Evolutionary conservation across 2,797 vertebrate genomes (phyloP).

Genomic region (Lacerta agilis): DNA sequence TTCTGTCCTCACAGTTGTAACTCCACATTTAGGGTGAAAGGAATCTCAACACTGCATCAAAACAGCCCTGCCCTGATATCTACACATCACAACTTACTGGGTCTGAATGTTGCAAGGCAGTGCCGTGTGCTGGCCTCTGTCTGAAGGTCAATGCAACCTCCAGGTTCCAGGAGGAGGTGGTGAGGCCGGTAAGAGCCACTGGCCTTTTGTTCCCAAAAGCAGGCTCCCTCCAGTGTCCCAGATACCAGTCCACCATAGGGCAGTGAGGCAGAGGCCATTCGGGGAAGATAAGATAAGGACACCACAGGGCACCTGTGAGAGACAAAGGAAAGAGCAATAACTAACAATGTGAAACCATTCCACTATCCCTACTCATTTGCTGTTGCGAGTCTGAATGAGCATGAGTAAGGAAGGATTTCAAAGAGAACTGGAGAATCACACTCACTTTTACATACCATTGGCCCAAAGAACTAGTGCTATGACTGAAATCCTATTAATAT

Average conservation of each 20-base stretch:
- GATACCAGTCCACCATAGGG: conserved; percentile 90
- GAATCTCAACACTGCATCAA: too few relatives aligned
- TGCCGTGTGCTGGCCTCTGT: conserved; percentile 90
- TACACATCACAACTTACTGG: conserved; percentile 78
- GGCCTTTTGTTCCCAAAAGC: conserved; percentile 91
- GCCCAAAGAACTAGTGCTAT: neutral
- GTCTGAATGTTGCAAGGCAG: conserved; percentile 93
- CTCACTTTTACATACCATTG: neutral
- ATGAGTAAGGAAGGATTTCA: neutral
- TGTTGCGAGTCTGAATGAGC: neutral
- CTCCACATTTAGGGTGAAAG: neutral
- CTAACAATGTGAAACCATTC: conserved; percentile 2
- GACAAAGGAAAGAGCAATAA: neutral
- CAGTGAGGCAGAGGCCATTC: conserved; percentile 84
- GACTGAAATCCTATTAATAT: neutral
- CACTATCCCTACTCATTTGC: neutral
- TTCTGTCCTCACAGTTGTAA: neutral
- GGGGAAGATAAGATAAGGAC: conserved; percentile 89
- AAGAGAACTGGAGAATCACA: neutral
- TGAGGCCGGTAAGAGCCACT: conserved; percentile 86
- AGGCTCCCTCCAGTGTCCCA: conserved; percentile 90
- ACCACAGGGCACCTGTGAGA: conserved; percentile 88
- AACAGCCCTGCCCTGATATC: neutral
- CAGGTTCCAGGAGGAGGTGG: conserved; percentile 85
- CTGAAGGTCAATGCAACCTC: conserved; percentile 91